Evolutionary conservation across 2,797 vertebrate species (phyloP), one percentile per base, ranked within the genome.

Genomic region (Onychomys leucogaster): DNA sequence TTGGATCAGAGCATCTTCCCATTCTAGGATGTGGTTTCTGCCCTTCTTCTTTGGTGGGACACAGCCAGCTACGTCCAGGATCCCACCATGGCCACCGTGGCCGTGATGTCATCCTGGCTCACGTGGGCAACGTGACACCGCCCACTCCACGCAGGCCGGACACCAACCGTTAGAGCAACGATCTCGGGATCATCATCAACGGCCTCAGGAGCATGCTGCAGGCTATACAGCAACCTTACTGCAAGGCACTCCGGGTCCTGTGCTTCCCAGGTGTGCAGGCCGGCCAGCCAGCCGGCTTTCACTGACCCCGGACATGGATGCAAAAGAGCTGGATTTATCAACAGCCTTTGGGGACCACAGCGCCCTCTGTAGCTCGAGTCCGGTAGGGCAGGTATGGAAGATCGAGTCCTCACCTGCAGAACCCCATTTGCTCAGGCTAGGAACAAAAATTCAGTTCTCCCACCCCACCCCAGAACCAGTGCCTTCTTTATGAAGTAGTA

Each of bases 11-110:
- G 29, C 13, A 0, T 0, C 1, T 84, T 95, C 97, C 98, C 98
- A 97, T 90, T 98, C 97, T 0, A 96, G 98, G 32, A 98, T 17
- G 19, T 37, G 84, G 25, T 94, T 97, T 85, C 69, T 91, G 34
- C 67, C 49, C 90, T 90, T 97, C 59, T 32, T 92, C 80, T 96
- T 97, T 52, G 73, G 16, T 1, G 90, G 37, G 8, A 83, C 17
- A 11, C 32, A 46, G 52, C 69, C 96, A 43, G 91, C 61, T 69
- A 67, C 92, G 61, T 57, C 61, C 19, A 49, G 80, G 27, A 52
- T n/a, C 43, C 29, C 81, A 27, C 16, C 55, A 49, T 65, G 57
- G 94, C 76, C 87, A n/a, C 77, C 11, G 25, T 76, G 69, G 55
- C 57, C 59, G 52, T 89, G 71, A 71, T 78, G 96, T 89, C 95